These are phyloP conservation scores for Drosophila neocordata DNA, from an alignment of 1,140 invertebrate species.

Conservation along the genomic window DNA sequence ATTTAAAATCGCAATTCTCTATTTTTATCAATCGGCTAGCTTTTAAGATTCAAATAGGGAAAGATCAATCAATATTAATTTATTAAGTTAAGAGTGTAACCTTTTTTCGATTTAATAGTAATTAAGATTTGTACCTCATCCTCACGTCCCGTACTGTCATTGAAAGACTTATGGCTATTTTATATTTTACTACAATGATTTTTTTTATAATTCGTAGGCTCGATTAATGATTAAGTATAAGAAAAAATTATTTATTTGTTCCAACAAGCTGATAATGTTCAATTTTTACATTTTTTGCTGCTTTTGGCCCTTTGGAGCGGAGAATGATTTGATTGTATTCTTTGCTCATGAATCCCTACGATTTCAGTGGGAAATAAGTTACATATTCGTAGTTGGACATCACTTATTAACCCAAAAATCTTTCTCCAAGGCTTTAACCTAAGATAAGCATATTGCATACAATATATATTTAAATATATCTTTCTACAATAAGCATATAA, in stretches of 20 bases:
- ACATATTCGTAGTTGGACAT: background rate
- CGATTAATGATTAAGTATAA: background rate
- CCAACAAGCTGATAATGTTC: background rate
- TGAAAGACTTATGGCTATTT: conserved; percentile 7
- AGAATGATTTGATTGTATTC: background rate
- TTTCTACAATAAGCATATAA: conserved; percentile 21
- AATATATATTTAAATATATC: background rate
- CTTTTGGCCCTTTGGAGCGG: background rate
- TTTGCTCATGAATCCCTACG: background rate
- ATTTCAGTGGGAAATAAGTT: background rate
- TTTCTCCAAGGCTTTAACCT: background rate
- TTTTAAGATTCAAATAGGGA: background rate
- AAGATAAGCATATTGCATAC: background rate
- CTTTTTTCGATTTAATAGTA: background rate
- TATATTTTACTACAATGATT: background rate
- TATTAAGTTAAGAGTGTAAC: background rate
- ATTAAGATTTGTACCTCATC: background rate
- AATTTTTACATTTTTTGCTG: background rate
- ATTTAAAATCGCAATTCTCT: background rate
- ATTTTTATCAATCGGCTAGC: background rate
- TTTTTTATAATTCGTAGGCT: background rate
- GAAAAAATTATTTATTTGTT: background rate
- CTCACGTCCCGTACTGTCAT: background rate
- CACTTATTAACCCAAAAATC: background rate
- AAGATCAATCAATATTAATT: background rate